Base-by-base conservation (phyloP, 2,888 invertebrate genomes). In the Ernsta delagoae region DNA sequence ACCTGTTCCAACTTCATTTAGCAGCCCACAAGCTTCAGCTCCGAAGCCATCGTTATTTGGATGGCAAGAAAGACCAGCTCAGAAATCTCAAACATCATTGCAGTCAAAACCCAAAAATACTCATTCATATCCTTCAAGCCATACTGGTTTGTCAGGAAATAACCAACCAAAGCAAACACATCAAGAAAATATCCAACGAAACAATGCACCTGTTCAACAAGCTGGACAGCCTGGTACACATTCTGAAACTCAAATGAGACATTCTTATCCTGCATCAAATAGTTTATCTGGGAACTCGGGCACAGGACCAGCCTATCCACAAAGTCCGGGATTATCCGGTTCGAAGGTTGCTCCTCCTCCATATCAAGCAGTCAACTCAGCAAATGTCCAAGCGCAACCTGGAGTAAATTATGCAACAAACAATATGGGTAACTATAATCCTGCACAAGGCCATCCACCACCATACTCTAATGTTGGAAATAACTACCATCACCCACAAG, bases 61-160 rank as follows among this genome's bases (percentile, higher is more conserved):
- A 72, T 93, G 93, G 92, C 92, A 92, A 79, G 88, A 90, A 79
- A 84, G 83, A 77, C 75, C 89, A 41, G 82, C 81, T 12, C 85
- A 83, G 72, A 84, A 84, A 71, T 79, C 83, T 3, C 84, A 85
- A 9, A 76, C 79, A 24, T 78, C 87, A 9, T 80, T 82, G 71
- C 86, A 87, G 74, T 79, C 87, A 5, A 86, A 85, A 41, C 81
- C 82, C 45, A 77, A 78, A 31, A 48, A 72, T 62, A 65, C 71
- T 78, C 90, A 89, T 75, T 88, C 88, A 7, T 91, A 92, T 78
- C 91, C 90, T 53, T 85, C 90, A 7, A 88, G 88, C 75, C 83
- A 86, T 63, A 88, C 87, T 59, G 89, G 90, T 4, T 77, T 88
- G 34, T 89, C 89, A 64, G 90, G 90, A 43, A 83, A 79, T 68